Evolutionary conservation across 2,113 vertebrate genomes (phyloP), one percentile per base, ranked within the genome.

Genomic region (Mungos mungo): DNA sequence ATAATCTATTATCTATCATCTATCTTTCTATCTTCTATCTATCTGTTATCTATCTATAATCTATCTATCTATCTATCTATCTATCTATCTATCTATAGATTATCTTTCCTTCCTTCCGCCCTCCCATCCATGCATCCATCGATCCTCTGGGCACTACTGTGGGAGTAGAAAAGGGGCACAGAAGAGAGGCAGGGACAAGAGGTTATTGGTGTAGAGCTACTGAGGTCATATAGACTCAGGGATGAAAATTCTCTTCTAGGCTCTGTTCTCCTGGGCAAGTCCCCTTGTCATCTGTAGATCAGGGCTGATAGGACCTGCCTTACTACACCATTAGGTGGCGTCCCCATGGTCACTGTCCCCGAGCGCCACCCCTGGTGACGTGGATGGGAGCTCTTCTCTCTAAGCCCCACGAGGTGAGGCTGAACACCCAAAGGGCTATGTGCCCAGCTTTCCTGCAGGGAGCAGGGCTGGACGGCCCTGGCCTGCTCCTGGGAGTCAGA

Each of bases 301-400:
- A 7, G 18, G 23, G 13, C 74, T 52, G 23, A 0, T 14, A 52
- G 63, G 38, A 2, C 4, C 16, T 29, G 9, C 57, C 47, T 88
- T 47, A 14, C 21, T 1, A 52, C 57, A 35, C 9, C 21, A 33
- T n/a, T 52, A 10, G 0, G 18, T 4, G 35, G 3, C 18, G 10
- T 25, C 18, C 23, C 14, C 12, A 0, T 3, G 1, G 60, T 35
- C 45, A 33, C 7, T 16, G 50, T 33, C 31, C 10, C 31, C 1
- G 3, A 2, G 15, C 12, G 33, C 50, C 25, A 33, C 41, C 10
- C 13, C n/a, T 47, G 38, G 60, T 6, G 35, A 4, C 3, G 14
- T 66, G 23, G 25, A 2, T 3, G 19, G 47, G 41, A 68, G 1
- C 9, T 54, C 74, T 52, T 38, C n/a, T 54, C 14, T 5, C 19